phyloP scores from a whole-genome alignment of 2,888 invertebrate genomes.

The Drosophila birchii region DNA sequence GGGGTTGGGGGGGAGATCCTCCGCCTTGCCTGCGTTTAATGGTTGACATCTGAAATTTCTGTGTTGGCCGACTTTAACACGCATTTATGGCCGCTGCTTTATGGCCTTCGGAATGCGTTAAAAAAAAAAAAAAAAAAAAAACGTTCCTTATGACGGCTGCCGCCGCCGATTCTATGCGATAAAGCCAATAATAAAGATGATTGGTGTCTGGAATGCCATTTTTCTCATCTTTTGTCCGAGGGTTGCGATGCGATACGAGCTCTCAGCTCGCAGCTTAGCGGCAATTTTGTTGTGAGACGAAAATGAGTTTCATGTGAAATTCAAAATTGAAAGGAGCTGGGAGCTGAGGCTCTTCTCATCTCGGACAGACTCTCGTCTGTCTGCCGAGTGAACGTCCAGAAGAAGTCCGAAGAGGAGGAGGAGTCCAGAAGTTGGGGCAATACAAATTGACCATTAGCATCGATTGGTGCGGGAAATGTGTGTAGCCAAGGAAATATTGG shows the following conservation, averaged over 20 bases:
- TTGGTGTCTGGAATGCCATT: conserved; percentile 67
- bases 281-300: conserved; percentile 48
- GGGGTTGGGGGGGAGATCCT: neutral
- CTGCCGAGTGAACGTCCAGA: neutral
- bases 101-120: conserved; percentile 67
- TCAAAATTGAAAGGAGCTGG: conserved; percentile 27
- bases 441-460: conserved; percentile 27
- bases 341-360: conserved; percentile 12
- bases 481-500: neutral
- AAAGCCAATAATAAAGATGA: conserved; percentile 68
- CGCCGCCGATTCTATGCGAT: conserved; percentile 42
- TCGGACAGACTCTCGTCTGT: conserved; percentile 25
- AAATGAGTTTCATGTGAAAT: conserved; percentile 47
- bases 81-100: conserved; percentile 75
- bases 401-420: neutral
- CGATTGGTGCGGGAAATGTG: conserved; percentile 7
- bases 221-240: conserved; percentile 26
- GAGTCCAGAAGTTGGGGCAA: conserved; percentile 3
- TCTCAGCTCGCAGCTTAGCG: conserved; percentile 35
- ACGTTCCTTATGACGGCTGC: conserved; percentile 35
- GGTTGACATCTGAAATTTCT: conserved; percentile 70
- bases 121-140: conserved; percentile 44
- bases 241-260: conserved; percentile 7
- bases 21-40: conserved; percentile 50
- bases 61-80: conserved; percentile 68